These are phyloP conservation scores for Notarius quadriscutis DNA, from an alignment of 2,113 vertebrate species.

Conservation along the genomic window DNA sequence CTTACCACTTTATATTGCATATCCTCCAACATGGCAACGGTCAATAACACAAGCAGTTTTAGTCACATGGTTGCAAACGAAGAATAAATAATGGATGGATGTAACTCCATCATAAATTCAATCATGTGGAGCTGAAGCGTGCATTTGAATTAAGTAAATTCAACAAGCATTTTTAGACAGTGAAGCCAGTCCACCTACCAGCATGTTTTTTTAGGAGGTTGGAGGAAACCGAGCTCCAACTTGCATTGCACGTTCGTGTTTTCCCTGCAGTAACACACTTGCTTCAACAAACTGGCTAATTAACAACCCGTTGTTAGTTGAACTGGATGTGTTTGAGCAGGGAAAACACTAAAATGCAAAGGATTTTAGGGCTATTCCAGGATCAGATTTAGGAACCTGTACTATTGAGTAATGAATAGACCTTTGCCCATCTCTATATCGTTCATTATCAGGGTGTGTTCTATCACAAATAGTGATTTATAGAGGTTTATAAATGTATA, in stretches of 20 bases:
- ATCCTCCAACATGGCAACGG: too few species aligned
- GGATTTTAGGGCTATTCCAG: background rate
- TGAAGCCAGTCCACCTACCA: background rate
- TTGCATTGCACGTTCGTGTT: background rate
- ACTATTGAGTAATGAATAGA: background rate
- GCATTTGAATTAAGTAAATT: background rate
- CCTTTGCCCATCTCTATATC: background rate
- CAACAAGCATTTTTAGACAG: background rate
- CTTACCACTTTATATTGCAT: too few species aligned
- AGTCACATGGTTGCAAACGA: too few species aligned
- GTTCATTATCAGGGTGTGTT: background rate
- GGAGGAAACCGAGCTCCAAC: background rate
- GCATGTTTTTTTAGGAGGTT: background rate
- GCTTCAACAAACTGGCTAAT: background rate
- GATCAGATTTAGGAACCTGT: background rate
- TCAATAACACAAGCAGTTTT: too few species aligned
- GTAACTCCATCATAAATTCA: background rate
- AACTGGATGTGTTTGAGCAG: background rate
- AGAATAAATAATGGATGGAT: too few species aligned
- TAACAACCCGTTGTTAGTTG: background rate
- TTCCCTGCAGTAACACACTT: background rate
- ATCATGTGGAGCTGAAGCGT: too few species aligned
- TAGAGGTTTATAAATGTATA: background rate
- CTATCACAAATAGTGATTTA: background rate
- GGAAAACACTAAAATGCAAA: background rate